phyloP scores from a whole-genome alignment of 2,797 vertebrate genomes.

The Platyrinchus mystaceus region DNA sequence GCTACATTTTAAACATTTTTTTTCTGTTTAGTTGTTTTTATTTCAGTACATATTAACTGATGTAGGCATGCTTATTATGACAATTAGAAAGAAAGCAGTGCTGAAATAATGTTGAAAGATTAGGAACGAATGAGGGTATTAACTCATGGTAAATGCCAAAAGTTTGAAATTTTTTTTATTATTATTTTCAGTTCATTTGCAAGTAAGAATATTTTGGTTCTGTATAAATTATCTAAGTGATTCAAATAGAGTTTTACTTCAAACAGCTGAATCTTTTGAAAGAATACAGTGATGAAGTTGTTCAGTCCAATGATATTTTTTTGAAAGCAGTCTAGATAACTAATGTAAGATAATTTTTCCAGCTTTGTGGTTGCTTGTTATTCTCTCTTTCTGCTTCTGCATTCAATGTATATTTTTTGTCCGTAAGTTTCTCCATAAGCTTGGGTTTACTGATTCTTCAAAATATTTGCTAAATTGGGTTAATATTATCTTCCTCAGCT shows the following conservation, averaged over 20 bases:
- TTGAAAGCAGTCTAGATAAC: not conserved
- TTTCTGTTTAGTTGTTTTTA: not conserved
- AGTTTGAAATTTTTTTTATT: not conserved
- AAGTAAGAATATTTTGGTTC: conserved; percentile 67
- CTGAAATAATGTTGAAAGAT: not conserved
- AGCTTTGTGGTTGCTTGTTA: not conserved
- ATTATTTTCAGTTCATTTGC: conserved; percentile 37
- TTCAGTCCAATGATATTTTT: not conserved
- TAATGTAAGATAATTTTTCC: conserved; percentile 37
- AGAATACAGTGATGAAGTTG: conserved; percentile 12
- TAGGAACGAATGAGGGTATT: not conserved
- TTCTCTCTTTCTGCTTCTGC: not conserved
- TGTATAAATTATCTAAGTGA: conserved; percentile 67
- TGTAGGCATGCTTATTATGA: not conserved
- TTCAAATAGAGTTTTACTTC: conserved; percentile 72
- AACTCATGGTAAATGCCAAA: not conserved
- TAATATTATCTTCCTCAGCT: not conserved
- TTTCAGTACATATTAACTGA: conserved; percentile 19
- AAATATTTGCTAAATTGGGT: not conserved
- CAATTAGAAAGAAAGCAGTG: not conserved
- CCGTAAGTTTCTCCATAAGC: not conserved
- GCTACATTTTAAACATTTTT: conserved; percentile 24
- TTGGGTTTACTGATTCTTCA: not conserved
- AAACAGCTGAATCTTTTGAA: conserved; percentile 67
- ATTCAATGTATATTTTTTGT: not conserved